Base-by-base conservation (phyloP, 64 coral and sea anemone genomes). In the Trachythela sp. region DNA sequence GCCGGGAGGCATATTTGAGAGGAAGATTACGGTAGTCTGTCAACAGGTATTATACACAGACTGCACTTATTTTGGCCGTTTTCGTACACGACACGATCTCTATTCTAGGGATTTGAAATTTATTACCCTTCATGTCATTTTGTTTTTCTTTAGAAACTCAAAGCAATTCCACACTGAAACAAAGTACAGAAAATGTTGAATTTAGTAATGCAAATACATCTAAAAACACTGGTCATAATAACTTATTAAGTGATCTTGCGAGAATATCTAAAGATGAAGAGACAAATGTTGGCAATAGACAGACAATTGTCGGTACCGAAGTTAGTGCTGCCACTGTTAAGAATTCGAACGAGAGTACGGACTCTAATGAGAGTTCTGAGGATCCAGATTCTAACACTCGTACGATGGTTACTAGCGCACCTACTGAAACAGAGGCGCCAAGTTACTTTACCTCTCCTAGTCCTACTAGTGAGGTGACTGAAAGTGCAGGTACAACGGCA, bases 201-300 rank as follows among this genome's bases (percentile, higher is more conserved):
- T 10, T 22, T 37, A 80, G 20, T 9, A 80, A 80, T 35, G 15
- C 75, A 80, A 35, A 20, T 80, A 9, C 26, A 18, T 22, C 56
- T 8, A 26, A 64, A 13, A 18, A 64, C 8, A 26, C 26, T 64
- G 75, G 31, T 37, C 75, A 35, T 80, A 80, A 80, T 80, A 80
- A 80, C 34, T 80, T 80, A 35, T 38, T 80, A 80, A 80, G 75
- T 22, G 75, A 80, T 35, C 75, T 80, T 36, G 75, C 75, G 4
- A 80, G 75, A 39, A 80, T 80, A 80, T 80, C 75, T 9, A 80
- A 80, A 80, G 75, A 80, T 80, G 75, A 80, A 39, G 75, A 80
- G 15, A 80, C 31, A 37, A 35, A 80, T 80, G 75, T 18, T 15
- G 75, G 17, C 9, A 80, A 80, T 80, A 39, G 30, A 80, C 20